Conservation (phyloP, 2,888 invertebrate genomes). For the Gortyna flavago region DNA sequence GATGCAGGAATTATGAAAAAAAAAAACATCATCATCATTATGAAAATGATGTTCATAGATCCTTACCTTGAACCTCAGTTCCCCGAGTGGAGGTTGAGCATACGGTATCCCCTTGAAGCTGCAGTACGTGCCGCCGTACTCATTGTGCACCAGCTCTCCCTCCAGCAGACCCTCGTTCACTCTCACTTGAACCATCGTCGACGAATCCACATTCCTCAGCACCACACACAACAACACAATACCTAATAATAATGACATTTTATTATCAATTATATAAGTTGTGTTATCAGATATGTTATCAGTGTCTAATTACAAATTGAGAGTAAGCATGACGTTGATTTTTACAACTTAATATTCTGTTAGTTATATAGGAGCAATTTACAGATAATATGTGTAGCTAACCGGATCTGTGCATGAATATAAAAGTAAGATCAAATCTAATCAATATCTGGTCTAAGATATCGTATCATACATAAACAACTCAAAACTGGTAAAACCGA, state of each 20-base stretch:
- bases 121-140: slow-evolving; percentile 67
- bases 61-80: slow-evolving; percentile 86
- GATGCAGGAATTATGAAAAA: background rate
- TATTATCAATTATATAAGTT: background rate
- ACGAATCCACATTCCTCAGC: background rate
- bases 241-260: slow-evolving; percentile 9
- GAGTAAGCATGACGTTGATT: background rate
- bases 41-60: background rate
- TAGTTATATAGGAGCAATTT: background rate
- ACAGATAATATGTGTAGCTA: too few relatives aligned
- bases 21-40: too few relatives aligned
- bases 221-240: slow-evolving; percentile 7
- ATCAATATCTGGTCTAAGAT: slow-evolving; percentile 7
- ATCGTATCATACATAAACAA: background rate
- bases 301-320: background rate
- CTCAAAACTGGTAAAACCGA: background rate
- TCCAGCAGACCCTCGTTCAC: slow-evolving; percentile 74
- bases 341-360: background rate
- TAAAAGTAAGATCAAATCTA: background rate
- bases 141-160: slow-evolving; percentile 67
- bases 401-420: background rate
- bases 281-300: background rate
- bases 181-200: slow-evolving; percentile 57
- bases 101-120: slow-evolving; percentile 86
- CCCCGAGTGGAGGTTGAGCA: slow-evolving; percentile 85